These are phyloP conservation scores for Pholis gunnellus DNA, from an alignment of 2,113 vertebrate genomes.

Conservation along the genomic window DNA sequence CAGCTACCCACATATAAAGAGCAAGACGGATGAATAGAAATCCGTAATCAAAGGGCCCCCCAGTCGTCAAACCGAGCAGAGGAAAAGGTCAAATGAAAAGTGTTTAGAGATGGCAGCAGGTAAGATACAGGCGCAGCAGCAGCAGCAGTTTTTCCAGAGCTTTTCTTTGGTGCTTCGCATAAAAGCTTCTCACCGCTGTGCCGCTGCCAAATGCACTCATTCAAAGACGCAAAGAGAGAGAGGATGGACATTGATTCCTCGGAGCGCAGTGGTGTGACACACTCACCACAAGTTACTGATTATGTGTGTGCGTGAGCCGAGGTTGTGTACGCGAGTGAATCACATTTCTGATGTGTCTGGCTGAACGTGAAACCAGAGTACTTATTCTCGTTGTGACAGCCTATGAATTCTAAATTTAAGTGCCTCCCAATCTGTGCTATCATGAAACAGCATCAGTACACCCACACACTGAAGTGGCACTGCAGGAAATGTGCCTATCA, in stretches of 20 bases:
- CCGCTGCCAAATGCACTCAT: conserved; percentile 40
- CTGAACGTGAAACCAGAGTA: conserved; percentile 13
- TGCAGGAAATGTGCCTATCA: conserved; percentile 44
- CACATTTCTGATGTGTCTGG: conserved; percentile 11
- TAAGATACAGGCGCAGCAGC: conserved; percentile 5
- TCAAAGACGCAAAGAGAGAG: conserved; percentile 42
- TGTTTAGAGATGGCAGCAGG: conserved; percentile 25
- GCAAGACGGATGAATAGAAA: conserved; percentile 13
- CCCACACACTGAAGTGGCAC: conserved; percentile 37
- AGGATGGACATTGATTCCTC: conserved; percentile 62
- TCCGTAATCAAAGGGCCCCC: background rate
- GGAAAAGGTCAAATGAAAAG: conserved; percentile 35
- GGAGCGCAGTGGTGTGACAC: conserved; percentile 31
- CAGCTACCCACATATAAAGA: conserved; percentile 3
- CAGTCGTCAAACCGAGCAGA: conserved; percentile 7
- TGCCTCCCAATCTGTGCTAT: conserved; percentile 21
- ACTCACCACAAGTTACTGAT: conserved; percentile 9
- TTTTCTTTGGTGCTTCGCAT: conserved; percentile 31
- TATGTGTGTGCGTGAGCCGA: conserved; percentile 1
- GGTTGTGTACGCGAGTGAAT: background rate
- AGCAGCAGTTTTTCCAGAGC: conserved; percentile 10
- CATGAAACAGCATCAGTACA: conserved; percentile 25
- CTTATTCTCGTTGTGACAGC: conserved; percentile 9
- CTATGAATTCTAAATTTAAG: conserved; percentile 36
- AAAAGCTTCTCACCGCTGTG: conserved; percentile 43